Evolutionary conservation across 2,797 vertebrate genomes (phyloP).

Genomic region (Chelidonichthys spinosus): DNA sequence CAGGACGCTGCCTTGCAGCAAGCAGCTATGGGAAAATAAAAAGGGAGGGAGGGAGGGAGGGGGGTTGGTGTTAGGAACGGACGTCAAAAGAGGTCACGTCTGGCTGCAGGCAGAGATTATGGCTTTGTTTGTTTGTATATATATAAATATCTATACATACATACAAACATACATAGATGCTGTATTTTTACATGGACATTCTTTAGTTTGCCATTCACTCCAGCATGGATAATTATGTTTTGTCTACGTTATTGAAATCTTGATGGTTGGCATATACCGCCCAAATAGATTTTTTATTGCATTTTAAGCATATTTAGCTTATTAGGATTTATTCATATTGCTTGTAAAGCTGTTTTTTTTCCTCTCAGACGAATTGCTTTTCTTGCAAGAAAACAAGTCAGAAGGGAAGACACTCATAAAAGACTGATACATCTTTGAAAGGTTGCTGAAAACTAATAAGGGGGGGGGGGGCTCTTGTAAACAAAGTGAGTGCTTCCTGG

Average conservation of each 20-base stretch:
- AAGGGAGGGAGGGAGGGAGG: neutral
- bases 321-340: neutral
- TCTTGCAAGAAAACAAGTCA: constrained; percentile 3
- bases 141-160: neutral
- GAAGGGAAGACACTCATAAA: neutral
- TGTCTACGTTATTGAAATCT: neutral
- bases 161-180: neutral
- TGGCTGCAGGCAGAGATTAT: constrained; percentile 62
- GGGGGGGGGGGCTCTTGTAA: constrained; percentile 25
- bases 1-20: constrained; percentile 56
- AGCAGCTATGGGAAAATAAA: constrained; percentile 31
- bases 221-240: neutral
- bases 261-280: neutral
- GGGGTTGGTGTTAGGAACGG: constrained; percentile 31
- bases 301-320: neutral
- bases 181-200: neutral
- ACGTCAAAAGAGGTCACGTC: constrained; percentile 72
- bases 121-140: constrained; percentile 25
- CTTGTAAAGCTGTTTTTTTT: neutral
- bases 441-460: constrained; percentile 19
- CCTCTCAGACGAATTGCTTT: neutral
- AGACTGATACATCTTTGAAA: neutral
- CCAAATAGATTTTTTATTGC: neutral
- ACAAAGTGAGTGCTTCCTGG: constrained; percentile 6
- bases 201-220: constrained; percentile 16